A percentile compares a stretch with the other conserved stretches of the same genome.
phyloP scores from a whole-genome alignment of 1,140 invertebrate species.

The Rhagoletis pomonella region DNA sequence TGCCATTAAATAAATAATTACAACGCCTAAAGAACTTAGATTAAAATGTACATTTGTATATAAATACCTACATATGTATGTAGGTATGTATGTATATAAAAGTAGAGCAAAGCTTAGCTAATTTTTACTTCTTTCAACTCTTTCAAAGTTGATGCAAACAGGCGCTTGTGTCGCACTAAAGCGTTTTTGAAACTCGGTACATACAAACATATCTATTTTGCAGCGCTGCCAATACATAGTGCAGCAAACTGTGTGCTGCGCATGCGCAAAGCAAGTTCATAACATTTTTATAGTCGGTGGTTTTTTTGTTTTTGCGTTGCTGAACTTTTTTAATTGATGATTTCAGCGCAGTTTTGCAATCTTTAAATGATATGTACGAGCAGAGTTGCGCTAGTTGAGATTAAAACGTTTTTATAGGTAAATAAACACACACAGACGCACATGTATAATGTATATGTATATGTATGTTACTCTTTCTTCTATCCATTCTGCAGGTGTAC shows the following conservation, averaged over 20 bases:
- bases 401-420: conserved; percentile 7
- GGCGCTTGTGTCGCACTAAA: background rate
- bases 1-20: conserved; percentile 41
- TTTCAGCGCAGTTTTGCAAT: conserved; percentile 37
- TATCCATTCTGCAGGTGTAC: conserved; percentile 28
- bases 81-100: background rate
- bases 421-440: no score
- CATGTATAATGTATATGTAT: background rate
- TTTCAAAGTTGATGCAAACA: no score
- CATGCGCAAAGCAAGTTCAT: conserved; percentile 39
- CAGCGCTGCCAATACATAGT: background rate
- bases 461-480: background rate
- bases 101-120: conserved; percentile 45
- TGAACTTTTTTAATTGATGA: conserved; percentile 42
- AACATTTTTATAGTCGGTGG: conserved; percentile 5
- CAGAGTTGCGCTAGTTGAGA: background rate
- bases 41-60: background rate
- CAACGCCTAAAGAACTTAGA: background rate
- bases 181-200: background rate
- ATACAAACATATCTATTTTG: background rate
- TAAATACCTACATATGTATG: background rate
- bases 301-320: background rate
- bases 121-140: background rate
- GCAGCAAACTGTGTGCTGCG: background rate
- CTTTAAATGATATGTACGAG: conserved; percentile 30